A percentile compares a stretch with the other conserved stretches of the same genome.
Conservation (phyloP, 2,888 invertebrate genomes). For the Euzetes globulus region DNA sequence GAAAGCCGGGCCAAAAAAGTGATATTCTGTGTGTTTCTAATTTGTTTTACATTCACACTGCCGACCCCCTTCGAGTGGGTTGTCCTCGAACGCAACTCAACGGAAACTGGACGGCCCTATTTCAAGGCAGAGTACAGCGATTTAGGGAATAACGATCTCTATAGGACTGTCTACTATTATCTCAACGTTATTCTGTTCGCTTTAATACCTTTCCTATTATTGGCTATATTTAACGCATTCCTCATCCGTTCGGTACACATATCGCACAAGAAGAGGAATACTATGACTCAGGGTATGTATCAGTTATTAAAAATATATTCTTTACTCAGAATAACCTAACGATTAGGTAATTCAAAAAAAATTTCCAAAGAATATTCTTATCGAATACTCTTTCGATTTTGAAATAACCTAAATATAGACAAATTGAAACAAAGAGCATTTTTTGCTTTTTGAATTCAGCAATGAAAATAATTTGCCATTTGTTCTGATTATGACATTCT, state of each 20-base stretch:
- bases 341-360: too few relatives aligned
- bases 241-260: slow-evolving; percentile 47
- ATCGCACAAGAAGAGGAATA: slow-evolving; percentile 39
- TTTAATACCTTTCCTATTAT: slow-evolving; percentile 49
- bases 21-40: slow-evolving; percentile 44
- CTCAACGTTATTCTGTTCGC: slow-evolving; percentile 48
- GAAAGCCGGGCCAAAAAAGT: slow-evolving; percentile 46
- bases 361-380: too few relatives aligned
- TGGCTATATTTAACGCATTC: slow-evolving; percentile 51
- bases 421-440: too few relatives aligned
- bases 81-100: slow-evolving; percentile 35
- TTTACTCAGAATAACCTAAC: too few relatives aligned
- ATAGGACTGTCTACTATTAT: slow-evolving; percentile 50
- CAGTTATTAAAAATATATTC: too few relatives aligned
- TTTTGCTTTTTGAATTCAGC: too few relatives aligned
- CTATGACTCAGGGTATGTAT: slow-evolving; percentile 37
- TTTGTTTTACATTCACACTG: slow-evolving; percentile 47
- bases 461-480: too few relatives aligned
- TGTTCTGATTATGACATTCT: too few relatives aligned
- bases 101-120: slow-evolving; percentile 33
- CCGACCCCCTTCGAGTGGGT: slow-evolving; percentile 48
- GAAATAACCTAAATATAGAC: too few relatives aligned
- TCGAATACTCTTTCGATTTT: too few relatives aligned
- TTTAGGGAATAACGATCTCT: slow-evolving; percentile 42
- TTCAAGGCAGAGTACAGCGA: slow-evolving; percentile 36